Conservation (phyloP, 2,797 vertebrate species). For the Enteromius mattozi region DNA sequence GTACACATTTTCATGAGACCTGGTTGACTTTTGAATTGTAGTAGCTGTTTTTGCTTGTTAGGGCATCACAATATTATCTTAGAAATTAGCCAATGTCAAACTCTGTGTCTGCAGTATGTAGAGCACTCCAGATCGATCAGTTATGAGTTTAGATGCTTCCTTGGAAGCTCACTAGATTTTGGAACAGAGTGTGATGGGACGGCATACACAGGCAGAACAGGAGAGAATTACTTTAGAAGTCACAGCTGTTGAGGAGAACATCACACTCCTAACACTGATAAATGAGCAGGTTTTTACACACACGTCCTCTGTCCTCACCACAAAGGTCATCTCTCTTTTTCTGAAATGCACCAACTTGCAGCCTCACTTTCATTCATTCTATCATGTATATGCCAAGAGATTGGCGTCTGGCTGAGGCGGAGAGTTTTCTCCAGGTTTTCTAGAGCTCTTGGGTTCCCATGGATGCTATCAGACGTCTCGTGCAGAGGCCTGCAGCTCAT, state of each 20-base stretch:
- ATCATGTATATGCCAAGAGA: not conserved
- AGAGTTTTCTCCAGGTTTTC: conserved; percentile 11
- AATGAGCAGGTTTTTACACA: conserved; percentile 23
- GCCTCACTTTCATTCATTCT: conserved; percentile 7
- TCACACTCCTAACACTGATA: not conserved
- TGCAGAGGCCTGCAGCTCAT: conserved; percentile 86
- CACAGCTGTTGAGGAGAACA: conserved; percentile 30
- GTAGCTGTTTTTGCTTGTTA: not conserved
- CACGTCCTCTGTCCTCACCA: conserved; percentile 81
- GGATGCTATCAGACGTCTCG: conserved; percentile 70
- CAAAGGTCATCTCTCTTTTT: conserved; percentile 79
- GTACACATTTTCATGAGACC: too few species aligned
- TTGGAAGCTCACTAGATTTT: conserved; percentile 16
- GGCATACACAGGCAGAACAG: not conserved
- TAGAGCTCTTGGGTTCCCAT: not conserved
- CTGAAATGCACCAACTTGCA: conserved; percentile 8
- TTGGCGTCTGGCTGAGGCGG: not conserved
- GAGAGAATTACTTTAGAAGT: conserved; percentile 33
- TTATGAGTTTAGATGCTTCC: not conserved
- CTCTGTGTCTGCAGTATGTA: not conserved
- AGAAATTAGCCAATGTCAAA: not conserved
- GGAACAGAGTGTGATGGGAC: conserved; percentile 22
- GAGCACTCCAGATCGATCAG: not conserved
- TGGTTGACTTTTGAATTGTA: not conserved
- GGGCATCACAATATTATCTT: not conserved